Percentiles rank a stretch among this genome's conserved stretches.
Conservation (phyloP, 1,140 invertebrate genomes). For the Theocolax elegans region DNA sequence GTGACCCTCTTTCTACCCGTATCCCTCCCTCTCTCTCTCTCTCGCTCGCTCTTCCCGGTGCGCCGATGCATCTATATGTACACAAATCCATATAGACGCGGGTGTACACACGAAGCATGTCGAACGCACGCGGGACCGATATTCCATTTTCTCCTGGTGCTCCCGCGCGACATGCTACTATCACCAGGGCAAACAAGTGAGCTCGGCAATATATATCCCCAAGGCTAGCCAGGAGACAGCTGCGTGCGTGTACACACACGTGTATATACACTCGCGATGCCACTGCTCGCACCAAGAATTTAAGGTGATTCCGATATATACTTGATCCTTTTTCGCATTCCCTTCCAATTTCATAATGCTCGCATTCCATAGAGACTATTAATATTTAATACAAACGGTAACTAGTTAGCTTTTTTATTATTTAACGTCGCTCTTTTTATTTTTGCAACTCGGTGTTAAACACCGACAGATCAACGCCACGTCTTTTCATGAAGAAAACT, state of each 20-base stretch:
- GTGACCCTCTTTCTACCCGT: not conserved
- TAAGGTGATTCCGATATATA: no score
- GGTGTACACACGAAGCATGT: not conserved
- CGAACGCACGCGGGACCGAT: conserved; percentile 44
- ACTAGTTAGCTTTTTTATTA: no score
- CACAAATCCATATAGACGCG: not conserved
- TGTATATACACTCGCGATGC: no score
- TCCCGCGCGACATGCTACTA: not conserved
- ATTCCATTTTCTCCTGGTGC: conserved; percentile 48
- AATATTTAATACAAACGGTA: no score
- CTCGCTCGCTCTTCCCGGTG: not conserved
- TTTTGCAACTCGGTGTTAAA: no score
- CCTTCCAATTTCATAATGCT: no score
- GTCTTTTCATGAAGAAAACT: no score
- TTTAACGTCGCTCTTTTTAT: no score
- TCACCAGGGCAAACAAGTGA: conserved; percentile 4
- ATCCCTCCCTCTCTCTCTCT: not conserved
- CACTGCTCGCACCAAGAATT: no score
- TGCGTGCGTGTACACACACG: not conserved
- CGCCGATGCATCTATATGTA: not conserved
- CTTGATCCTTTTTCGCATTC: no score
- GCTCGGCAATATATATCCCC: not conserved
- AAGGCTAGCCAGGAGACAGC: not conserved
- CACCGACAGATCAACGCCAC: no score
- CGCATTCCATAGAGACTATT: no score